These are phyloP conservation scores for Pleuronectes platessa DNA, from an alignment of 2,113 vertebrate species.

Conservation along the genomic window DNA sequence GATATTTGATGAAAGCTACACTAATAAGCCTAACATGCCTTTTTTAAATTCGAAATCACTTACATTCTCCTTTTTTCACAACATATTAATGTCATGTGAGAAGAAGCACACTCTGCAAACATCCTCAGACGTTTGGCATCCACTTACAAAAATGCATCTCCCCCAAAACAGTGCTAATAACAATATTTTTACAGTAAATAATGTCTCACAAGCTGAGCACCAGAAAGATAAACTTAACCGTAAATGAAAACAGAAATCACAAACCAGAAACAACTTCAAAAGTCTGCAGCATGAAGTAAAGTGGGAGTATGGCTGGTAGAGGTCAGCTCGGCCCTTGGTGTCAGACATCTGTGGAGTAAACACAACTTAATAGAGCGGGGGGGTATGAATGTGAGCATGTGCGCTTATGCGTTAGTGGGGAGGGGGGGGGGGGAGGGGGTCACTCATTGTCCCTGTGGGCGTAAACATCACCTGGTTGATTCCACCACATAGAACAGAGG, in stretches of 20 bases:
- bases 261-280: not conserved
- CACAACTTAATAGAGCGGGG: conserved; percentile 23
- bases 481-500: conserved; percentile 1
- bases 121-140: not conserved
- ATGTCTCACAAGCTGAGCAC: not conserved
- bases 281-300: not conserved
- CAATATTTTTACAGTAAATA: conserved; percentile 41
- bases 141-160: not conserved
- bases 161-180: conserved; percentile 17
- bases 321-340: conserved; percentile 64
- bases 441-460: conserved; percentile 60
- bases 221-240: not conserved
- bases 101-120: not conserved
- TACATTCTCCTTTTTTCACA: not conserved
- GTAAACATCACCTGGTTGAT: conserved; percentile 70
- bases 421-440: not conserved
- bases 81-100: not conserved
- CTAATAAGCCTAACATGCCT: too few species aligned
- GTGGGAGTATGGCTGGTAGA: conserved; percentile 12
- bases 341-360: conserved; percentile 71
- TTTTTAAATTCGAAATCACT: too few species aligned
- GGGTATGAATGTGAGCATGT: not conserved
- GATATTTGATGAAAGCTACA: conserved; percentile 8
- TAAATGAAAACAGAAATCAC: not conserved
- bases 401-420: not conserved